Evolutionary conservation across 2,888 invertebrate species (phyloP), one percentile per base, ranked within the genome.

Genomic region (Clivina fossor): DNA sequence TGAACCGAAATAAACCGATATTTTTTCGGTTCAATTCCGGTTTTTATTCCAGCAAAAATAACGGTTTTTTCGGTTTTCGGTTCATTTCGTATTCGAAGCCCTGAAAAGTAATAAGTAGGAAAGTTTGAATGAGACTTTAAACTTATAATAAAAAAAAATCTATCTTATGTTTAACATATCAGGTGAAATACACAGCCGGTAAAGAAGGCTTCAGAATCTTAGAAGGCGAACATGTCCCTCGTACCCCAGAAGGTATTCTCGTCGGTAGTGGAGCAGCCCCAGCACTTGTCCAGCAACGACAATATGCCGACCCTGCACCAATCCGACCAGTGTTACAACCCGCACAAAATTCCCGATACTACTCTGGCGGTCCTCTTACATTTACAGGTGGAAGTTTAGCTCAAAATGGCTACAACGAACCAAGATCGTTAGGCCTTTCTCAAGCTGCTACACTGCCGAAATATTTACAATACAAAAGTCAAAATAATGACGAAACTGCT

Each of bases 121-220:
- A n/a, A n/a, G n/a, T n/a, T n/a, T n/a, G n/a, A n/a, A n/a, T n/a
- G n/a, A n/a, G n/a, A n/a, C n/a, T n/a, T n/a, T n/a, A n/a, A n/a
- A n/a, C n/a, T n/a, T n/a, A n/a, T n/a, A n/a, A n/a, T n/a, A n/a
- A n/a, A n/a, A n/a, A n/a, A n/a, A n/a, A n/a, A n/a, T n/a, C n/a
- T 30, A 26, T 11, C 30, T 30, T 9, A 11, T 2, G 11, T 30
- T 30, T 30, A 9, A 30, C 30, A 4, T 30, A 3, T 2, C 11
- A 49, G 49, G 40, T 49, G 13, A 49, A 49, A 11, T 76, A 76
- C 57, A 74, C 74, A 2, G 76, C 74, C 4, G 73, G 74, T 35
- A 76, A 76, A 62, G 77, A 78, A 61, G 78, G 77, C 11, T 78
- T 78, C 65, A 71, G 69, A 64, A 76, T 78, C 26, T 60, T 77